These are phyloP conservation scores for Automeris io DNA, from an alignment of 2,888 invertebrate genomes.

Conservation along the genomic window DNA sequence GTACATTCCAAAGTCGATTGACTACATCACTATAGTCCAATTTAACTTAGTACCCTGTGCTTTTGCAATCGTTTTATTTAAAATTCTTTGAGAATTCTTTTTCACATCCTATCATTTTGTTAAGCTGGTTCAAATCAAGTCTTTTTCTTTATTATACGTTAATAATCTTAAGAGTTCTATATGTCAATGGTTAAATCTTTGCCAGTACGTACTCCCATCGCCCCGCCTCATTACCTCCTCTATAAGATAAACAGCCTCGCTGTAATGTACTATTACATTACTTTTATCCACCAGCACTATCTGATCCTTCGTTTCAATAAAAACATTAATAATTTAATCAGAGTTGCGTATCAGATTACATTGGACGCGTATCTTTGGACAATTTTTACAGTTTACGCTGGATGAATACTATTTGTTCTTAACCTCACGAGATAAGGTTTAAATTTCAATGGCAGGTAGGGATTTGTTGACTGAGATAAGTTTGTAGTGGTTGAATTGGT, in stretches of 20 bases:
- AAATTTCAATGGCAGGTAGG: slow-evolving; percentile 21
- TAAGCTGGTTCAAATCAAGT: slow-evolving; percentile 30
- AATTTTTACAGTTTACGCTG: slow-evolving; percentile 27
- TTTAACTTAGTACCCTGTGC: neutral
- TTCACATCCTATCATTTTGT: slow-evolving; percentile 23
- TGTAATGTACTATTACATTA: slow-evolving; percentile 53
- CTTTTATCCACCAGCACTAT: slow-evolving; percentile 38
- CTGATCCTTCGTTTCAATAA: slow-evolving; percentile 60
- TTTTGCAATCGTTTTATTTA: neutral
- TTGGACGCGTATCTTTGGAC: slow-evolving; percentile 43
- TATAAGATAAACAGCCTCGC: slow-evolving; percentile 54
- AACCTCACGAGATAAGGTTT: slow-evolving; percentile 29
- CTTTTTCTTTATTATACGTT: slow-evolving; percentile 38
- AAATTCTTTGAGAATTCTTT: slow-evolving; percentile 23
- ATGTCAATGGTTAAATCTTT: slow-evolving; percentile 61
- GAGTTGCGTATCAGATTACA: slow-evolving; percentile 56
- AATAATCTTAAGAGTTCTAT: slow-evolving; percentile 49
- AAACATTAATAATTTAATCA: slow-evolving; percentile 63
- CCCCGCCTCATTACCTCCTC: slow-evolving; percentile 71
- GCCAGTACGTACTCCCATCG: slow-evolving; percentile 63
- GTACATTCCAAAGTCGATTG: neutral
- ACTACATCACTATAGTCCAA: neutral
- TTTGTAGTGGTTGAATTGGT: slow-evolving; percentile 46
- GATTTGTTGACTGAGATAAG: slow-evolving; percentile 18
- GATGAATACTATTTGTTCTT: slow-evolving; percentile 25